phyloP scores from a whole-genome alignment of 2,797 vertebrate genomes.

The Pseudochaenichthys georgianus region DNA sequence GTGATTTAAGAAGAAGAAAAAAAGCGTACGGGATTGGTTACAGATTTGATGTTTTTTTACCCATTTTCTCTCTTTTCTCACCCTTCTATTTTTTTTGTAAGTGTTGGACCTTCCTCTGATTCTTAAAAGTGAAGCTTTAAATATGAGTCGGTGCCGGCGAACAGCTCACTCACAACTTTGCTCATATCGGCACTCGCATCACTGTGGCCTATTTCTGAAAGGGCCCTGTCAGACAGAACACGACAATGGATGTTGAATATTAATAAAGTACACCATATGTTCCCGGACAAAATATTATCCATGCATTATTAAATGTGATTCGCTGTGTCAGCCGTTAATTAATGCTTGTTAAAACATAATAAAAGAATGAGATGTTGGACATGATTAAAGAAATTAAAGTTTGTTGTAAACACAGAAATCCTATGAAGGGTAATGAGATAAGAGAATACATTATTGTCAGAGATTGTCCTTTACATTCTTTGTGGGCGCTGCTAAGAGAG shows the following conservation, averaged over 20 bases:
- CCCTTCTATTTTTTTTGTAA: not conserved
- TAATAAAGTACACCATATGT: constrained; percentile 83
- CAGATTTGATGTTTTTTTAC: not conserved
- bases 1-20: too few relatives aligned
- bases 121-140: constrained; percentile 37
- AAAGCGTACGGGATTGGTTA: not conserved
- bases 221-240: constrained; percentile 57
- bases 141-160: constrained; percentile 43
- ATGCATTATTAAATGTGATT: constrained; percentile 83
- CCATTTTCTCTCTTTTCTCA: too few relatives aligned
- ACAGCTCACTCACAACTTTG: constrained; percentile 67
- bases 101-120: not conserved
- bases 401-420: constrained; percentile 70
- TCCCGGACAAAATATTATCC: constrained; percentile 72
- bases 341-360: constrained; percentile 82
- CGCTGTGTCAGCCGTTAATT: constrained; percentile 79
- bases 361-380: constrained; percentile 74
- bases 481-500: constrained; percentile 48
- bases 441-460: constrained; percentile 73
- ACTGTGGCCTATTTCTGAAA: constrained; percentile 69
- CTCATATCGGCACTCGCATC: constrained; percentile 55
- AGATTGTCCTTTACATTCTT: constrained; percentile 66
- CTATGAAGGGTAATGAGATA: constrained; percentile 64
- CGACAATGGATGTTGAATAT: constrained; percentile 80
- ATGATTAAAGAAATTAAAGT: constrained; percentile 77